Evolutionary conservation across 2,797 vertebrate species (phyloP), one percentile per base, ranked within the genome.

Genomic region (Phalanger gymnotis): DNA sequence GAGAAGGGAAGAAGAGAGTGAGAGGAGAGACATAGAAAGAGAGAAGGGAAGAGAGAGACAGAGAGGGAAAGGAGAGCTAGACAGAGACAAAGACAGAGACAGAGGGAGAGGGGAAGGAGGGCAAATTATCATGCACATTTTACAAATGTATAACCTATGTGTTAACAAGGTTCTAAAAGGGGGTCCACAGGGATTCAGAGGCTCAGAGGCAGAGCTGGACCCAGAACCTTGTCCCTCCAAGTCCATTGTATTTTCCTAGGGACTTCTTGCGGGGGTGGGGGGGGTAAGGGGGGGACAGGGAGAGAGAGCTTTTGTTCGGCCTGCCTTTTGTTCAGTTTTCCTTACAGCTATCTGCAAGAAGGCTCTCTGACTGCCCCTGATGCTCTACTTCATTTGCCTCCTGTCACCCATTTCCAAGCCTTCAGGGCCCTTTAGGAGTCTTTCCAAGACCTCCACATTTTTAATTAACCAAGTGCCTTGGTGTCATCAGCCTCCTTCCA

Each of bases 391-490:
- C 94, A 95, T 97, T 97, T 97, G 94, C 96, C 95, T 94, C 93
- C 93, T 97, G 96, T 98, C 5, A 52, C 96, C 94, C 47, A 96
- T 31, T 96, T 98, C 34, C 61, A 97, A 81, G 73, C 95, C 93
- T 94, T 97, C 54, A n/a, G 66, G 94, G 94, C 61, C 73, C 95
- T 98, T 96, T 97, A 81, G 1, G 94, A 97, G 95, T 97, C 96
- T 96, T 94, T 96, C 95, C 92, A 96, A 96, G 93, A 97, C 95
- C 95, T 97, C 90, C 92, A 97, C 96, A 96, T 95, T 97, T 98
- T 98, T 98, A 98, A 98, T 98, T 98, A 98, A 98, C 96, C 96
- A 97, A 98, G 95, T 97, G 95, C 96, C 96, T 97, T 96, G 40
- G 95, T 98, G 95, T 95, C 96, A 98, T 96, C 96, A 96, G 94